Evolutionary conservation across 2,113 vertebrate genomes (phyloP).

Genomic region (Sphaerodactylus townsendi): DNA sequence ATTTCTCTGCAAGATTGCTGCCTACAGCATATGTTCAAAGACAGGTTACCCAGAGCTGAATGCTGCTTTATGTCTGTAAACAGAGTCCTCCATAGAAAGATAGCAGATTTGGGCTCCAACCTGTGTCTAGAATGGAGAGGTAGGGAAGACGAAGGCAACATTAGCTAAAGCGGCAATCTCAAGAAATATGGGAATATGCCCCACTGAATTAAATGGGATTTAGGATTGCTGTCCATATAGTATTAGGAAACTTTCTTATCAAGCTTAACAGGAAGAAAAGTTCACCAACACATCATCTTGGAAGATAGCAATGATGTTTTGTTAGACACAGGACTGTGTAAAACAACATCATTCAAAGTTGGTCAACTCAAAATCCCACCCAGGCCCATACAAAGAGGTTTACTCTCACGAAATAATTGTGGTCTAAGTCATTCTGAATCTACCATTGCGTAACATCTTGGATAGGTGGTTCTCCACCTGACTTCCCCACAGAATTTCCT

Average conservation of each 20-base stretch:
- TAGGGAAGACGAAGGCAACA: conserved; percentile 37
- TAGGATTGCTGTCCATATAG: not conserved
- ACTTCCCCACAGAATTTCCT: not conserved
- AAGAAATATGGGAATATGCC: no score
- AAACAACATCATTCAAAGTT: not conserved
- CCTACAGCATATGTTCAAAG: conserved; percentile 80
- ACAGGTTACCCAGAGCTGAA: conserved; percentile 75
- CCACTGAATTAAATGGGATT: no score
- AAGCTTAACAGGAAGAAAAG: conserved; percentile 2
- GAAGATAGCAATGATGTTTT: not conserved
- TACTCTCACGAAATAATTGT: no score
- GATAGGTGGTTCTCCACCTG: not conserved
- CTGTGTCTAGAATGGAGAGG: conserved; percentile 45
- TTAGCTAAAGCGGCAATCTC: conserved; percentile 21
- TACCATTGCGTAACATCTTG: not conserved
- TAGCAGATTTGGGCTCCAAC: conserved; percentile 70
- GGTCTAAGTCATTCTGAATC: no score
- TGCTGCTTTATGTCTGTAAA: conserved; percentile 75
- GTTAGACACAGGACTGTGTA: not conserved
- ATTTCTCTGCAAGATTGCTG: conserved; percentile 73
- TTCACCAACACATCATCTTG: not conserved
- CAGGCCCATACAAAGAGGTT: no score
- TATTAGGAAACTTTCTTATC: conserved; percentile 1
- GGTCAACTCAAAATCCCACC: no score
- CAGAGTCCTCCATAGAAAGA: conserved; percentile 68